Evolutionary conservation across 2,888 invertebrate species (phyloP).

Genomic region (Hylaea fasciaria): DNA sequence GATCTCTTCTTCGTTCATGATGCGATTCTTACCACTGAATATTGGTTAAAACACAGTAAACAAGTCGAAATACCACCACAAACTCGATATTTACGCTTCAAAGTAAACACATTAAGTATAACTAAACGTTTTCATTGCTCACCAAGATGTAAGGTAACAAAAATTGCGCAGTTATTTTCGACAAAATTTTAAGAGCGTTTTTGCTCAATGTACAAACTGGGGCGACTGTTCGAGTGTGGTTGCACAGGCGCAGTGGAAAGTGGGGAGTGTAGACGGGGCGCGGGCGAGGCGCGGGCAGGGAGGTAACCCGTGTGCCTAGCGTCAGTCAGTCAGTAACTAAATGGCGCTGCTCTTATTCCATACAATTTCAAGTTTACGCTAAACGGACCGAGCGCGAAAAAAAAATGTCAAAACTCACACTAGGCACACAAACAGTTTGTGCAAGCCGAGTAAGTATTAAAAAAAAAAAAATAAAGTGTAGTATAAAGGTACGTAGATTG

Average conservation of each 20-base stretch:
- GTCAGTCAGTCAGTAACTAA: too few relatives aligned
- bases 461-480: too few relatives aligned
- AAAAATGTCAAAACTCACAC: too few relatives aligned
- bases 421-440: conserved; percentile 2
- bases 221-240: conserved; percentile 8
- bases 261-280: not conserved
- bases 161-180: conserved; percentile 20
- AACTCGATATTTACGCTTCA: not conserved
- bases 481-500: too few relatives aligned
- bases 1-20: conserved; percentile 11
- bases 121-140: not conserved
- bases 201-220: not conserved
- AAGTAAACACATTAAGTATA: not conserved
- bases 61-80: not conserved
- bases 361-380: too few relatives aligned
- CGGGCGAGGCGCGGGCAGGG: conserved; percentile 1
- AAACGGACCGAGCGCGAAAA: too few relatives aligned
- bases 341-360: too few relatives aligned
- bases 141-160: not conserved
- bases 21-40: not conserved
- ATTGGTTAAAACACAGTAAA: not conserved
- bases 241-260: conserved; percentile 22
- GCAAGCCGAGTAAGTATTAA: not conserved
- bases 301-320: too few relatives aligned
- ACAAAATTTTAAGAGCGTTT: conserved; percentile 5